Conservation (phyloP, 2,113 vertebrate species). For the Myiozetetes cayanensis region DNA sequence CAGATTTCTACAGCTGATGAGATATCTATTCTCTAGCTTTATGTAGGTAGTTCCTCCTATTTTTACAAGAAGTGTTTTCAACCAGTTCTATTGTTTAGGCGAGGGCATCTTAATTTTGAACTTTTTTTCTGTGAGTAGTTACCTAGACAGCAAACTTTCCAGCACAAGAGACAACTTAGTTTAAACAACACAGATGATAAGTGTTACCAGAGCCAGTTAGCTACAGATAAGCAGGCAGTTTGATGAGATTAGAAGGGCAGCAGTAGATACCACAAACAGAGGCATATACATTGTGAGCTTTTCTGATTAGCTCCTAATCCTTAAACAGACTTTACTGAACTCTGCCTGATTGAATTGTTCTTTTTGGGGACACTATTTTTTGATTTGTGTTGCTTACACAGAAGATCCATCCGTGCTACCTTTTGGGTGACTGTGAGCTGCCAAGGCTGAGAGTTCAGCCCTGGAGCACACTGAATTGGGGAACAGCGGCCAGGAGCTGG, state of each 20-base stretch:
- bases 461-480: not conserved
- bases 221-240: not conserved
- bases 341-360: not conserved
- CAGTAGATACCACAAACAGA: not conserved
- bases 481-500: not conserved
- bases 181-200: not conserved
- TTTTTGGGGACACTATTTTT: not conserved
- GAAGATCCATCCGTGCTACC: not conserved
- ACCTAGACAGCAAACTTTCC: not conserved
- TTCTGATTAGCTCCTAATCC: not conserved
- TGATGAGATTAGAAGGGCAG: not conserved
- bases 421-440: not conserved
- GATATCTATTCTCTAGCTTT: not conserved
- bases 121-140: not conserved
- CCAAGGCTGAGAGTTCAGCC: constrained; percentile 1
- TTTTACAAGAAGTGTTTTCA: not conserved
- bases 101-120: not conserved
- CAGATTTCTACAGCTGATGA: not conserved
- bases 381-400: not conserved
- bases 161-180: not conserved
- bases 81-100: not conserved
- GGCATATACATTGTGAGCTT: not conserved
- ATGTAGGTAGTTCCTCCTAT: not conserved
- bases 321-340: not conserved
- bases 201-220: not conserved